phyloP scores from a whole-genome alignment of 2,113 vertebrate genomes.

The Kobus ellipsiprymnus region DNA sequence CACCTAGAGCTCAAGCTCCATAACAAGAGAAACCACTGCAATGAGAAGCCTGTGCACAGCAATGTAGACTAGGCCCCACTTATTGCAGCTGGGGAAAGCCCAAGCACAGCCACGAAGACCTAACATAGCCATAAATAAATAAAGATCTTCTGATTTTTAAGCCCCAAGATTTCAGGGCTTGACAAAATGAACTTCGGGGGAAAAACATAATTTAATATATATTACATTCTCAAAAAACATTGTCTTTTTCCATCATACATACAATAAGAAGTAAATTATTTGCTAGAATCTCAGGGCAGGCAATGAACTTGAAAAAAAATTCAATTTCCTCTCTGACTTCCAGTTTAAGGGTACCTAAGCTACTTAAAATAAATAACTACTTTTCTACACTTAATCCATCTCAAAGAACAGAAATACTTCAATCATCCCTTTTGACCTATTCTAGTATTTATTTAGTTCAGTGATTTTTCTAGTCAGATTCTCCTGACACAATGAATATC shows the following conservation, averaged over 20 bases:
- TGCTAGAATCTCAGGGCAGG: not conserved
- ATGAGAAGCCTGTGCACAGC: not conserved
- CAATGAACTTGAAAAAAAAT: conserved; percentile 1
- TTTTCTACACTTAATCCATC: not conserved
- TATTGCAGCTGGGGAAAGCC: not conserved
- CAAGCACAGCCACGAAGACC: not conserved
- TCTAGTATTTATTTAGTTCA: conserved; percentile 18
- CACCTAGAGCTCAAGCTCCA: not conserved
- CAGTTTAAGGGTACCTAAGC: not conserved
- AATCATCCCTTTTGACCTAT: not conserved
- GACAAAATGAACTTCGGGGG: not conserved
- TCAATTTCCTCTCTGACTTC: not conserved
- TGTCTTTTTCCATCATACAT: not conserved
- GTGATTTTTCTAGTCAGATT: conserved; percentile 27
- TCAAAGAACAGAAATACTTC: not conserved
- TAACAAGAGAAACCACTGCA: not conserved
- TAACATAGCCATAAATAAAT: not conserved
- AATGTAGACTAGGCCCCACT: not conserved
- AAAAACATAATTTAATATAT: not conserved
- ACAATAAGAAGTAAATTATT: not conserved
- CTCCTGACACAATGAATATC: not conserved
- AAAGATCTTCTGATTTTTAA: not conserved
- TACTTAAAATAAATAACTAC: conserved; percentile 26
- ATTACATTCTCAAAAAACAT: not conserved
- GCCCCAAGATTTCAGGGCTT: not conserved